Base-by-base conservation (phyloP, 2,113 vertebrate genomes). In the Mormyrus iriodes region DNA sequence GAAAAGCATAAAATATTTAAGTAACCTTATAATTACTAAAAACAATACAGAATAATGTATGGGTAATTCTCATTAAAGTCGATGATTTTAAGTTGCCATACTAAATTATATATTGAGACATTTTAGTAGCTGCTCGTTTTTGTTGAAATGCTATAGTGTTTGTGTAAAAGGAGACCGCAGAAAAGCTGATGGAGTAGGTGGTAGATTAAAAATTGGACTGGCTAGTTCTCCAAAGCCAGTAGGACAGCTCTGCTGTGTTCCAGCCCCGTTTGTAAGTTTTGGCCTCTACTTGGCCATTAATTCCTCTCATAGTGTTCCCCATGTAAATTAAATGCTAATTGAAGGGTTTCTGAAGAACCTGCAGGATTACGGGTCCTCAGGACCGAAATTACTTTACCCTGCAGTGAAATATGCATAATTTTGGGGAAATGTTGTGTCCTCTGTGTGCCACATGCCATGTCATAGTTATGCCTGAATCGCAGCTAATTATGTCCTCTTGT, bases 371-470 rank as follows among this genome's bases (percentile, higher is more conserved):
- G 21, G 19, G 21, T 39, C 39, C 19, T 87, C 52, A 44, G 17
- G 86, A 52, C 48, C 7, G 85, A 86, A 86, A 86, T 86, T 39
- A 53, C 51, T 39, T 31, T 35, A 51, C 84, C 84, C 84, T 51
- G 17, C 21, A 42, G 39, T 58, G 21, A 55, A 87, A 65, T 65
- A 13, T 61, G 52, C 53, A 87, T 61, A 24, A 65, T 65, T 86
- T 61, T 53, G 39, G 27, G 8, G 31, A 65, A 87, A 65, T 61
- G 86, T 87, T 46, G 21, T 13, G 53, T 87, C 86, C 52, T 52
- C 21, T 55, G 31, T 53, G 85, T 55, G 51, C 52, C 83, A 85
- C n/a, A 85, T 49, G 83, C 12, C 46, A 55, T n/a, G 46, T 52
- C 44, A 52, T 53, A 19, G 85, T 86, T 86, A 12, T 24, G 51